phyloP scores from a whole-genome alignment of 1,140 invertebrate genomes.

The Rhopalosiphum maidis region DNA sequence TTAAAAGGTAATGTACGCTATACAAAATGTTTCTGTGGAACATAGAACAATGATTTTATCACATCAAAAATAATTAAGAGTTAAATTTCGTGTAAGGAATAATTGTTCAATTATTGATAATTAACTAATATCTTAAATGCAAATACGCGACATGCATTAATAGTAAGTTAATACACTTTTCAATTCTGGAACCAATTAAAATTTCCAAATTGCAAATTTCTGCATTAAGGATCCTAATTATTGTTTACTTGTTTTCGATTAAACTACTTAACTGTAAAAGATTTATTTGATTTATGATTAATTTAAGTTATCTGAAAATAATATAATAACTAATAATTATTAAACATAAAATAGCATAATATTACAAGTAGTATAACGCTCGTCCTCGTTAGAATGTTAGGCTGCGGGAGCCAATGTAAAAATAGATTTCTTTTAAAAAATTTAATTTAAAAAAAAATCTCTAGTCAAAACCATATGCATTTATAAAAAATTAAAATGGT shows the following conservation, averaged over 20 bases:
- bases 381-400: not conserved
- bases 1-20: too few relatives aligned
- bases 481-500: not conserved
- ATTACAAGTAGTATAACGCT: not conserved
- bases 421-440: not conserved
- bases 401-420: not conserved
- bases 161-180: not conserved
- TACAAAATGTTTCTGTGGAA: too few relatives aligned
- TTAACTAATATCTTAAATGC: not conserved
- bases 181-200: not conserved
- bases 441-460: not conserved
- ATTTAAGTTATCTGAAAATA: not conserved
- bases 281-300: not conserved
- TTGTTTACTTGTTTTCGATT: not conserved
- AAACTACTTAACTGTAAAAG: not conserved
- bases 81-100: not conserved
- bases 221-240: not conserved
- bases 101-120: too few relatives aligned
- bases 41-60: not conserved
- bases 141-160: not conserved
- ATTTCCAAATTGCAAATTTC: not conserved
- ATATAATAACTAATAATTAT: not conserved
- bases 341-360: not conserved
- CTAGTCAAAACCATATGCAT: not conserved
- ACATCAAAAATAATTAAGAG: not conserved